phyloP scores from a whole-genome alignment of 2,888 invertebrate genomes.

The Reticulitermes lucifugus region DNA sequence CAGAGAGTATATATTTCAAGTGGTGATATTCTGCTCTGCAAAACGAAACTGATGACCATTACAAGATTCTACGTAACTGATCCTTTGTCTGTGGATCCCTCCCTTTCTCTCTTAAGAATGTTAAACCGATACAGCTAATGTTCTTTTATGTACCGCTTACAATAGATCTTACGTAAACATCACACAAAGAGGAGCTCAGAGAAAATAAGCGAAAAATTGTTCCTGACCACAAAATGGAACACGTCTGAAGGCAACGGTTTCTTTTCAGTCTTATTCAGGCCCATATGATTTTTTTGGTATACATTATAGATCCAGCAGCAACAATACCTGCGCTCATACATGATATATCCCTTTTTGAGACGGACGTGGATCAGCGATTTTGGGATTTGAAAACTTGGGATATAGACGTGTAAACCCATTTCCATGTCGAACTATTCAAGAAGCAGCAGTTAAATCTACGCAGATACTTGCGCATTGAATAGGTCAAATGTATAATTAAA shows the following conservation, averaged over 20 bases:
- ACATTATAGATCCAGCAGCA: neutral
- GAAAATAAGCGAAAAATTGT: constrained; percentile 2
- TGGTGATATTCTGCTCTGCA: neutral
- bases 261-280: neutral
- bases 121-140: constrained; percentile 13
- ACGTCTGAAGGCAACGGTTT: neutral
- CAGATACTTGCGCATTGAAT: neutral
- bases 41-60: neutral
- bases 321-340: neutral
- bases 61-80: neutral
- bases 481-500: no score
- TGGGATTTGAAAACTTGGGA: neutral
- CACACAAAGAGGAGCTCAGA: neutral
- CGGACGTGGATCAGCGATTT: neutral
- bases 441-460: neutral
- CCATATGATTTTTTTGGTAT: neutral
- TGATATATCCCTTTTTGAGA: neutral
- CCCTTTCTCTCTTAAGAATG: neutral
- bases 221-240: constrained; percentile 13
- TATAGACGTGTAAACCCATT: neutral
- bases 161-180: constrained; percentile 4
- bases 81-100: neutral
- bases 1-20: neutral
- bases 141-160: neutral
- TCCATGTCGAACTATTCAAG: neutral